Base-by-base conservation (phyloP, 2,113 vertebrate genomes). In the Hiodon alosoides region DNA sequence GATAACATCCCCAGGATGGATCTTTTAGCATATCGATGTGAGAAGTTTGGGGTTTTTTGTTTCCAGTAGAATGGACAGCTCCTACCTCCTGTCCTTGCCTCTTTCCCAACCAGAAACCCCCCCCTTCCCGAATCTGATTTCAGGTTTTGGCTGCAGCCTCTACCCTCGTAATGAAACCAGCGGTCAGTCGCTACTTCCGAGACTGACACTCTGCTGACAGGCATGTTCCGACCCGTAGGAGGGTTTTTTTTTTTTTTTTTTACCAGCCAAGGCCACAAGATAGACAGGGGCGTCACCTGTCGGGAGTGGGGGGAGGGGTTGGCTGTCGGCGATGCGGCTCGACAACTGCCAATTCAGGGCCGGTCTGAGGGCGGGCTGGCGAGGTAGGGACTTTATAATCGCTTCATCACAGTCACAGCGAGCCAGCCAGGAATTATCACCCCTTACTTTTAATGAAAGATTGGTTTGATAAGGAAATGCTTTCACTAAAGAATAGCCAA, bases 221-320 rank as follows among this genome's bases (percentile, higher is more conserved):
- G 50, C 11, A 53, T 14, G 67, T 53, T 53, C 67, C 53, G 67
- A 69, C 67, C 67, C 53, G 48, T 48, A n/a, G 11, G 67, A 14
- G 13, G n/a, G 67, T 31, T 51, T 67, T 67, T 68, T 47, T 68
- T 68, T 53, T 52, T 68, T 68, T 53, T 31, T 31, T 31, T 31
- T 31, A 31, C 31, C 31, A 31, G 31, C 31, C 67, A 68, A 14
- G 47, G 50, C 48, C 14, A 68, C 11, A n/a, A 48, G 50, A 68
- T n/a, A 50, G 14, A 14, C 31, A 31, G 31, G 31, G 67, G 67
- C 6, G 55, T 57, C 55, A 6, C 11, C 55, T 11, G 11, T 57
- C 55, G 11, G 55, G 11, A 57, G 11, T 31, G 31, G 31, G 55
- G 11, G 67, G 67, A 68, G 67, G 67, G 50, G 14, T 7, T 52